Percentiles rank a stretch among this genome's conserved stretches.
Evolutionary conservation across 1,140 invertebrate genomes (phyloP).

Genomic region (Listronotus oregonensis): DNA sequence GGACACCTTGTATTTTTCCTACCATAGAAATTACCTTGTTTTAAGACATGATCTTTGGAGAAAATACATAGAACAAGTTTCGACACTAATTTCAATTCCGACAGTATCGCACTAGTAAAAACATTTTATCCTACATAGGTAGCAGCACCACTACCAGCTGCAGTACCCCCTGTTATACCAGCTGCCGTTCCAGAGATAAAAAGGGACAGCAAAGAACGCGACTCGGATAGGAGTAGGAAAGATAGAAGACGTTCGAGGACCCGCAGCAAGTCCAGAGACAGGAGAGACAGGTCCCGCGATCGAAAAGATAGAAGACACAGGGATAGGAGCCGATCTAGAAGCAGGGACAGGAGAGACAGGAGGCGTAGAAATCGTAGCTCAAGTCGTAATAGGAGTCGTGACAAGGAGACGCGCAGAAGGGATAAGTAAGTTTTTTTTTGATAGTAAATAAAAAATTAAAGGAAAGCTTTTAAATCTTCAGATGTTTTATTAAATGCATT

Average conservation of each 20-base stretch:
- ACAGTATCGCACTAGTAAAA: no score
- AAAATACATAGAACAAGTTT: no score
- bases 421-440: not conserved
- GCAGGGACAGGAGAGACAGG: conserved; percentile 47
- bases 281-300: conserved; percentile 57
- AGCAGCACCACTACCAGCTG: conserved; percentile 52
- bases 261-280: conserved; percentile 47
- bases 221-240: conserved; percentile 51
- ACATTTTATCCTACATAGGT: no score
- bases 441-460: not conserved
- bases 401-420: conserved; percentile 48
- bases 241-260: conserved; percentile 54
- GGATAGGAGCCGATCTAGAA: conserved; percentile 51
- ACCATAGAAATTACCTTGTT: no score
- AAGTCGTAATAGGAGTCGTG: conserved; percentile 54
- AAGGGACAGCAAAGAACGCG: conserved; percentile 46
- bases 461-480: not conserved
- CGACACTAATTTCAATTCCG: no score
- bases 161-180: conserved; percentile 51
- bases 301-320: conserved; percentile 60
- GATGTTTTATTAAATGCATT: not conserved
- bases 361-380: conserved; percentile 58
- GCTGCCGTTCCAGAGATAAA: conserved; percentile 52
- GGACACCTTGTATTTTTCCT: no score
- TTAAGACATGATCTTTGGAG: no score